phyloP scores from a whole-genome alignment of 2,888 invertebrate genomes.

The Tiphia femorata region DNA sequence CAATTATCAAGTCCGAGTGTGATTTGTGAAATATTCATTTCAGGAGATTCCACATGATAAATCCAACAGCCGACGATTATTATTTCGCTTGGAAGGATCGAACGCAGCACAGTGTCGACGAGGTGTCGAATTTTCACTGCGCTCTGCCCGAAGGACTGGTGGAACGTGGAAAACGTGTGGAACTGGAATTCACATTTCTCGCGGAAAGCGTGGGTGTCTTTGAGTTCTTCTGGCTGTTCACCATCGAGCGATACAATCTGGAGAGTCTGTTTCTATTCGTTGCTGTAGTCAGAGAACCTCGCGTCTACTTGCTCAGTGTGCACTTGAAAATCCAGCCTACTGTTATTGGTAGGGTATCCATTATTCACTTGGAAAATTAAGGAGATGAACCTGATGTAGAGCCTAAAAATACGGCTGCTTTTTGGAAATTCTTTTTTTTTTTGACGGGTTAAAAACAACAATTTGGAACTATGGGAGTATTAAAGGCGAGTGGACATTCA shows the following conservation, averaged over 20 bases:
- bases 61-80: slow-evolving; percentile 76
- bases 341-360: slow-evolving; percentile 75
- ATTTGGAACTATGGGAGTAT: too few relatives aligned
- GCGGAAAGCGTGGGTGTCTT: slow-evolving; percentile 75
- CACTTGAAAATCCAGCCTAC: slow-evolving; percentile 75
- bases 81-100: slow-evolving; percentile 73
- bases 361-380: too few relatives aligned
- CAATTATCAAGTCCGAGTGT: too few relatives aligned
- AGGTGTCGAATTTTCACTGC: slow-evolving; percentile 71
- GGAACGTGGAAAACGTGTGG: slow-evolving; percentile 73
- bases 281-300: slow-evolving; percentile 76
- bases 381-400: too few relatives aligned
- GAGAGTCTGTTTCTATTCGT: slow-evolving; percentile 74
- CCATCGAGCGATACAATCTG: slow-evolving; percentile 73
- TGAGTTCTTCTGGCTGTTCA: slow-evolving; percentile 78
- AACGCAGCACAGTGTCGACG: slow-evolving; percentile 67
- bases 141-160: slow-evolving; percentile 73
- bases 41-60: slow-evolving; percentile 76
- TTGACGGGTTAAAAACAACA: too few relatives aligned
- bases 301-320: slow-evolving; percentile 73
- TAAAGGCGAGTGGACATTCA: too few relatives aligned
- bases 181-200: slow-evolving; percentile 76
- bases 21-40: slow-evolving; percentile 24
- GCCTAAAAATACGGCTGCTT: too few relatives aligned
- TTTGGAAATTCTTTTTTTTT: too few relatives aligned